Conservation (phyloP, 2,888 invertebrate species). For the Callyntrura guangdongensis region DNA sequence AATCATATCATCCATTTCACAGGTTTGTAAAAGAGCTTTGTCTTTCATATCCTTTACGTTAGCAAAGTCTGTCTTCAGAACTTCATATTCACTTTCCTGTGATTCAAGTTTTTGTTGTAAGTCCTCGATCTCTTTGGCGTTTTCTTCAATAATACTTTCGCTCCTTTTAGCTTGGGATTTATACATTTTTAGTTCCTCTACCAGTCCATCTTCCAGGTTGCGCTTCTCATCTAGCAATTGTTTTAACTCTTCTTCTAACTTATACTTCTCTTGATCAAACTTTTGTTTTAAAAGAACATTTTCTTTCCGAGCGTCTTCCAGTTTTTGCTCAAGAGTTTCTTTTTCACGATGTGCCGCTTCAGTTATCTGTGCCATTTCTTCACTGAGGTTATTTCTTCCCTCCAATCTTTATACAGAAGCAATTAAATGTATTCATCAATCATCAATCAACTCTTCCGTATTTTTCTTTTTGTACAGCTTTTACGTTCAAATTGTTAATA, state of each 20-base stretch:
- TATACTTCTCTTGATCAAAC: constrained; percentile 52
- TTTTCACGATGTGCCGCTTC: constrained; percentile 86
- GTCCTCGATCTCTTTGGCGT: constrained; percentile 52
- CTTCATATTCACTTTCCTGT: constrained; percentile 46
- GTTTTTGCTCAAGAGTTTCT: constrained; percentile 86
- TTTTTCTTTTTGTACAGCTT: too few species aligned
- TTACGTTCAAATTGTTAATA: too few species aligned
- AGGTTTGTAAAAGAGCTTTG: too few species aligned
- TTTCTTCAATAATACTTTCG: constrained; percentile 21
- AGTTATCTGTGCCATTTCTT: constrained; percentile 87
- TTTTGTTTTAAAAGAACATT: constrained; percentile 51
- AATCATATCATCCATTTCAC: neutral
- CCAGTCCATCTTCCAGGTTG: neutral
- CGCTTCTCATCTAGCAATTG: constrained; percentile 51
- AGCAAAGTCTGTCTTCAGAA: constrained; percentile 3
- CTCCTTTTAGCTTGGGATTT: too few species aligned
- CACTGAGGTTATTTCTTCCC: constrained; percentile 85
- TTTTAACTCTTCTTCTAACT: constrained; percentile 55
- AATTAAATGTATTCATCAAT: too few species aligned
- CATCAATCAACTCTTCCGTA: too few species aligned
- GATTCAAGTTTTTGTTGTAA: constrained; percentile 41
- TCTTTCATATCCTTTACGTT: too few species aligned
- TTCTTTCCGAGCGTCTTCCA: constrained; percentile 83
- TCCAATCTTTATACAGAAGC: constrained; percentile 80
- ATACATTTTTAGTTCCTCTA: too few species aligned